These are phyloP conservation scores for Balearica regulorum DNA, from an alignment of 2,797 vertebrate species.

Conservation along the genomic window DNA sequence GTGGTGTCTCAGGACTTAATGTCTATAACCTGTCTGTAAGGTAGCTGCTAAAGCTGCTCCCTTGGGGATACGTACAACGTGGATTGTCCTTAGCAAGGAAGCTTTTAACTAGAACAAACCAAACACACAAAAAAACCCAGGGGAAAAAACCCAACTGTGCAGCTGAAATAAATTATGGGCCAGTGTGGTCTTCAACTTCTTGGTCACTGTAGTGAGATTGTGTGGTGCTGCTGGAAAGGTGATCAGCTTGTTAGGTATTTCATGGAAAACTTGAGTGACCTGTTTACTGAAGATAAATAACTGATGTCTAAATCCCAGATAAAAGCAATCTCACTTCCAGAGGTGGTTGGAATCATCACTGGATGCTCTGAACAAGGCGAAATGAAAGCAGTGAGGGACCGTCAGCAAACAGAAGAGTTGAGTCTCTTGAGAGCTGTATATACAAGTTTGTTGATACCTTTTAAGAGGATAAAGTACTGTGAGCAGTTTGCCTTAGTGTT, in stretches of 20 bases:
- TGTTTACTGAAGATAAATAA: neutral
- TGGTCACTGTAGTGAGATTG: neutral
- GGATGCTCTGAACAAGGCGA: neutral
- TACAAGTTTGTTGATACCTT: neutral
- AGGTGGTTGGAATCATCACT: neutral
- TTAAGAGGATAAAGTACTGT: neutral
- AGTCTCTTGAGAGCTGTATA: neutral
- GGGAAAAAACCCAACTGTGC: neutral
- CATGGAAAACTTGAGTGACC: neutral
- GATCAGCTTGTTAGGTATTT: neutral
- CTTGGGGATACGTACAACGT: accelerated
- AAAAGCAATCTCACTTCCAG: neutral
- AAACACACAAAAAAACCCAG: too few relatives aligned
- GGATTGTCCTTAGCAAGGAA: neutral
- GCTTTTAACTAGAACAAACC: neutral
- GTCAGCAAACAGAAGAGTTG: neutral
- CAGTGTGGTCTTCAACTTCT: neutral
- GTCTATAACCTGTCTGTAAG: neutral
- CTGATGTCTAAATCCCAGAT: neutral
- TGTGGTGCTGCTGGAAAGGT: neutral
- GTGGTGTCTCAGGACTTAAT: neutral
- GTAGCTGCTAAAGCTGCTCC: neutral
- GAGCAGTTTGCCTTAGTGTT: neutral
- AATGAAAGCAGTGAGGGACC: neutral
- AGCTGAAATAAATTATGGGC: neutral